Base-by-base conservation (phyloP, 2,797 vertebrate genomes). In the Anolis apletophallus region DNA sequence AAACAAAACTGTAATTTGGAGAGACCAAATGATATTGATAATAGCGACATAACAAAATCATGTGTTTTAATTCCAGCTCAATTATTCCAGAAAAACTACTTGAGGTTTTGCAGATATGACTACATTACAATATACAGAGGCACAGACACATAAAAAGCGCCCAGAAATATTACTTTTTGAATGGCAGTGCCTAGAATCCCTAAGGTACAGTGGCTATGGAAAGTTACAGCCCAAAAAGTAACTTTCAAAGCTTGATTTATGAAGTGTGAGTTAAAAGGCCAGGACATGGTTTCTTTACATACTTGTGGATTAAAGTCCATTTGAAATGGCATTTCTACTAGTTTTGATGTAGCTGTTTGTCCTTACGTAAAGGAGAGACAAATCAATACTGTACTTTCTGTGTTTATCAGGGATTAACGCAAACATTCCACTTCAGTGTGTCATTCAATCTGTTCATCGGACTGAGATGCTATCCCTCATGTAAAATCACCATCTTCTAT, bases 401-500 rank as follows among this genome's bases (percentile, higher is more conserved):
- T 40, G 16, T 55, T 57, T 40, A 26, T 36, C 61, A 54, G 52
- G 8, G 21, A 14, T 68, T 26, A 32, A 4, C 34, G 23, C 2
- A 40, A 52, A 9, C 21, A 36, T 4, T 68, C 68, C 17, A 52
- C 1, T 52, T 80, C 46, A 75, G 34, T 5, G 34, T 68, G 23
- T 46, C 2, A 46, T 69, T 80, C 26, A 55, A 2, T n/a, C 36
- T 40, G 32, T n/a, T 34, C 34, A 83, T 19, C 34, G 68, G 72
- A 32, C 26, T 12, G 11, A 54, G 8, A 17, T 46, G 12, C 4
- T 50, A 4, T 12, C 40, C 29, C 29, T 32, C 73, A 57, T 52
- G 26, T 16, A 29, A 50, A 36, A 23, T 7, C 52, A 52, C 12
- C 52, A 52, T 19, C 76, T 0, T 1, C 0, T 0, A 3, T 34